Evolutionary conservation across 2,113 vertebrate species (phyloP), one percentile per base, ranked within the genome.

Genomic region (Mobula hypostoma): DNA sequence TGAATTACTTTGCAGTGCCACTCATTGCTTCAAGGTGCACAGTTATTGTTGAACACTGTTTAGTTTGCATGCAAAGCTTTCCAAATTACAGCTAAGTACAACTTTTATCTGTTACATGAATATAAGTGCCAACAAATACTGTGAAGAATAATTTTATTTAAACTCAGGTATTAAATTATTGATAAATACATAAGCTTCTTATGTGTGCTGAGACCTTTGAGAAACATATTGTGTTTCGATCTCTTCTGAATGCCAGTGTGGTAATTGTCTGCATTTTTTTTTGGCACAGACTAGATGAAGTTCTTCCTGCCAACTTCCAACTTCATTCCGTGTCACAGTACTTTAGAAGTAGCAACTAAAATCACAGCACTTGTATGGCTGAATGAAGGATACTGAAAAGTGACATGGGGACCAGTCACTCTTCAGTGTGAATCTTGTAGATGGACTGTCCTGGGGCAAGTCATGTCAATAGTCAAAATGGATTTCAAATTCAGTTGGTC

Each of bases 231-330:
- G 19, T 40, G 19, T 70, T 74, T 93, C 24, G 7, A 72, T 40
- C 74, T 40, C 66, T 58, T 66, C 5, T 93, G n/a, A 70, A 48
- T 93, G 91, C 72, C 70, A 48, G 68, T 74, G 40, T 7, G 40
- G 12, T 74, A 93, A 93, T 93, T 48, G 21, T 70, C 32, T 93
- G 91, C 76, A 24, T 93, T 48, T 40, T 74, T 93, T 93, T 74
- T 93, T 93, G 91, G 91, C 91, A 27, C 91, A 40, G 66, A 74
- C 24, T 70, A 56, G 90, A 27, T 72, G 32, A 72, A 72, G 32
- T 40, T 8, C 4, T 76, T 93, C 72, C 19, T 93, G 90, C 32
- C 90, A 92, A 72, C 66, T 70, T 90, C 36, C 40, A 74, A 93
- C 36, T 74, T 74, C 68, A 56, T 93, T 92, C 90, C 32, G 29